Percentiles rank a stretch among this genome's conserved stretches.
Evolutionary conservation across 1,140 invertebrate genomes (phyloP).

Genomic region (Tribolium madens): DNA sequence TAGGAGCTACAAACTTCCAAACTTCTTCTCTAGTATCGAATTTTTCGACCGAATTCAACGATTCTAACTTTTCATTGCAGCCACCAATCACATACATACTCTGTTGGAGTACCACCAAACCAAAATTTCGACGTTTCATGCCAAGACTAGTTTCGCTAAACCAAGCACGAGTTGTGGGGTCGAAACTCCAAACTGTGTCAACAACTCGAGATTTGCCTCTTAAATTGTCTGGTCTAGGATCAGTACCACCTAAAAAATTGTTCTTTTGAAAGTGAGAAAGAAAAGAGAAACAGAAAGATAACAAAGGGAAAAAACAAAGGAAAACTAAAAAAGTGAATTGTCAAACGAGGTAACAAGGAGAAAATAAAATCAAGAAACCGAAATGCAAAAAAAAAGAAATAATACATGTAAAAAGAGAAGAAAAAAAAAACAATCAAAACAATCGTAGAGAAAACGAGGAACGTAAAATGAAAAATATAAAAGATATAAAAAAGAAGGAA

Average conservation of each 20-base stretch:
- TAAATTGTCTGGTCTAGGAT: constrained; percentile 70
- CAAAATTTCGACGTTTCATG: constrained; percentile 72
- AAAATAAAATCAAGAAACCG: too few species aligned
- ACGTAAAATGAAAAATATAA: too few species aligned
- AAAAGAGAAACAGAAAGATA: too few species aligned
- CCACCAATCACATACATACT: constrained; percentile 74
- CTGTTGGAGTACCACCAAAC: constrained; percentile 69
- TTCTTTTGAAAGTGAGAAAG: not conserved
- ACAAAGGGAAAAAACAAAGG: too few species aligned
- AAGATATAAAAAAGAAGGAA: too few species aligned
- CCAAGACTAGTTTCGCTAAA: constrained; percentile 70
- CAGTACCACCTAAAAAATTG: constrained; percentile 68
- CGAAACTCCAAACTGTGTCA: constrained; percentile 73
- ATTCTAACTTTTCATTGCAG: not conserved
- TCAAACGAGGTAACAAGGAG: too few species aligned
- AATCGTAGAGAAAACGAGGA: too few species aligned
- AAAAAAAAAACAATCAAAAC: too few species aligned
- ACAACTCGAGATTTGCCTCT: constrained; percentile 69
- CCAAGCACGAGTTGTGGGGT: constrained; percentile 71
- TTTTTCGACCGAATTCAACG: constrained; percentile 71
- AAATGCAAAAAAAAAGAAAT: too few species aligned
- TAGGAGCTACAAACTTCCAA: constrained; percentile 70
- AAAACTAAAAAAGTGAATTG: too few species aligned
- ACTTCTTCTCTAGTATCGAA: constrained; percentile 69
- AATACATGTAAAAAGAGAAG: too few species aligned